Base-by-base conservation (phyloP, 1,140 invertebrate genomes). In the Littorina saxatilis region DNA sequence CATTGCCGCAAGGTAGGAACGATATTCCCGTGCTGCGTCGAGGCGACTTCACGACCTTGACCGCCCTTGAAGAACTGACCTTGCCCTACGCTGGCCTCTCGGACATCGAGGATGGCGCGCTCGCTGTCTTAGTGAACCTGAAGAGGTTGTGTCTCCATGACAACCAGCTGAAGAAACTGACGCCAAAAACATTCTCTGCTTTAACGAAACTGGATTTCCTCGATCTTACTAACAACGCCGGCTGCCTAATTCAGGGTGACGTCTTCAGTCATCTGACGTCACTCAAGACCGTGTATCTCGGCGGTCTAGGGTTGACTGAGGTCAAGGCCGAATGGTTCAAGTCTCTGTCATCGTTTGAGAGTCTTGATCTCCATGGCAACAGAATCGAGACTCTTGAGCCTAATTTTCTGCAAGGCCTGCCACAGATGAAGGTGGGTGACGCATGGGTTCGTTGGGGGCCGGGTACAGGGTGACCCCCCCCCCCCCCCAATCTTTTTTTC, bases 221-320 rank as follows among this genome's bases (percentile, higher is more conserved):
- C 1, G 66, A 68, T 35, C 35, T 68, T 2, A 68, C 66, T 35
- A 68, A 68, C 66, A 68, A 68, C 66, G 35, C 37, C 4, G 66
- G 66, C 0, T 68, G 66, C 66, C 32, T 68, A 32, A 5, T 68
- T 20, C 66, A 68, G 66, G 66, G 66, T 68, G 66, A 68, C 66
- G 66, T 68, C 35, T 68, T 68, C 35, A 32, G 66, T 17, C 35
- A 37, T 15, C 35, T 68, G 66, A 68, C 7, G 66, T 68, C 66
- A 5, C 13, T 68, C 32, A 39, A 39, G 35, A 68, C 66, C 17
- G 37, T 68, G 66, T 68, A 68, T 35, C 4, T 40, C 32, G 66
- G 37, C 1, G 66, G 37, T 1, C 1, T 40, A 17, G 66, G 35
- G 2, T 17, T 39, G 13, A 23, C 23, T 32, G 27, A 39, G 63